Evolutionary conservation across 1,140 invertebrate species (phyloP).

Genomic region (Episyrphus balteatus): DNA sequence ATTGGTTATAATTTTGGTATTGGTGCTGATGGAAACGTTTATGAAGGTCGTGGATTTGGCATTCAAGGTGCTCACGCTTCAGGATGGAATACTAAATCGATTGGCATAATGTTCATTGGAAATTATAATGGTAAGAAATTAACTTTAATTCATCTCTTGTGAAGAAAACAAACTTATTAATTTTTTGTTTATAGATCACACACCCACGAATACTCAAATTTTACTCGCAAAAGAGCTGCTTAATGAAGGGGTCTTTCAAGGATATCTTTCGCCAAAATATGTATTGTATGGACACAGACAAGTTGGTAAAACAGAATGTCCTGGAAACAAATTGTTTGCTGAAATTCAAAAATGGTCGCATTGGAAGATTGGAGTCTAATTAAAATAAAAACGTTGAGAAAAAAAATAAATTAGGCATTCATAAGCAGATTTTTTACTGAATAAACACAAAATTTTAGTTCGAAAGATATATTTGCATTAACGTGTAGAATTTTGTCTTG

Average conservation of each 20-base stretch:
- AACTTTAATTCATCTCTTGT: too few relatives aligned
- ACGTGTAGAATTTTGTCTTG: too few relatives aligned
- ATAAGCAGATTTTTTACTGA: too few relatives aligned
- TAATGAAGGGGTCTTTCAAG: slow-evolving; percentile 44
- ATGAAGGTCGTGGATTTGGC: slow-evolving; percentile 63
- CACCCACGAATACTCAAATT: slow-evolving; percentile 23
- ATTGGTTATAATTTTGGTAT: slow-evolving; percentile 53
- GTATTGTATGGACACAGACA: slow-evolving; percentile 59
- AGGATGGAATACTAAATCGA: slow-evolving; percentile 51
- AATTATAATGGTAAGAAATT: slow-evolving; percentile 35
- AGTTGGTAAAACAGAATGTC: slow-evolving; percentile 54
- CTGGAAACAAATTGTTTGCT: slow-evolving; percentile 52
- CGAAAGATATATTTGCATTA: too few relatives aligned
- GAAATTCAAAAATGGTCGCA: slow-evolving; percentile 54
- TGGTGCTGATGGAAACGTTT: slow-evolving; percentile 44
- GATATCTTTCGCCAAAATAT: slow-evolving; percentile 48
- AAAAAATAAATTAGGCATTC: too few relatives aligned
- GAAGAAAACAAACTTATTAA: too few relatives aligned
- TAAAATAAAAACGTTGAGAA: too few relatives aligned
- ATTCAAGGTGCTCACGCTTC: slow-evolving; percentile 52
- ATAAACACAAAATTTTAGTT: too few relatives aligned
- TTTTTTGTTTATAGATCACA: slow-evolving; percentile 4
- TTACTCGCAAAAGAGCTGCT: slow-evolving; percentile 47
- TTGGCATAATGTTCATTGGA: slow-evolving; percentile 54
- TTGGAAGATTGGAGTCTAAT: slow-evolving; percentile 33